These are phyloP conservation scores for Leuciscus idus DNA, from an alignment of 2,113 vertebrate genomes.

Conservation along the genomic window DNA sequence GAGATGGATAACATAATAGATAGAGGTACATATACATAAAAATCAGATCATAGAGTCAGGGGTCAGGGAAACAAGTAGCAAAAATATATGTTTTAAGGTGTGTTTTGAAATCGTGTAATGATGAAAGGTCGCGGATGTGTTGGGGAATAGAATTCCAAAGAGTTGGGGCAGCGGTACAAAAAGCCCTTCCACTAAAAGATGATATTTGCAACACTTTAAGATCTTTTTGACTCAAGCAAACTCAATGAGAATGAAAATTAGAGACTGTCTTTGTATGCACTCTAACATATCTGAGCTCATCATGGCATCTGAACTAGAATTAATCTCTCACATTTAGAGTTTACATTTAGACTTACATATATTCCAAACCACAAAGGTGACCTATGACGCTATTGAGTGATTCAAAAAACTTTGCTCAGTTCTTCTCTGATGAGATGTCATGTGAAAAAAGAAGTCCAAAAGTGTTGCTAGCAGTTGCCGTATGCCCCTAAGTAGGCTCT, in stretches of 20 bases:
- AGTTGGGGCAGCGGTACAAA: too few species aligned
- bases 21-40: too few species aligned
- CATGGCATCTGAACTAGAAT: neutral
- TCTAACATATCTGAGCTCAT: conserved; percentile 2
- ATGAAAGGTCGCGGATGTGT: too few species aligned
- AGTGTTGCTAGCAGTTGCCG: neutral
- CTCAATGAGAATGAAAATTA: too few species aligned
- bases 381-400: neutral
- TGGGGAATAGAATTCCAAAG: too few species aligned
- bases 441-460: neutral
- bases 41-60: too few species aligned
- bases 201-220: conserved; percentile 7
- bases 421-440: neutral
- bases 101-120: too few species aligned
- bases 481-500: conserved; percentile 38
- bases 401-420: neutral
- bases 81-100: too few species aligned
- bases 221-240: neutral
- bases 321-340: too few species aligned
- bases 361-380: neutral
- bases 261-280: neutral
- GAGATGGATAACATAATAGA: too few species aligned
- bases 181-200: too few species aligned
- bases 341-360: neutral
- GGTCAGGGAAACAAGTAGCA: too few species aligned